Evolutionary conservation across 2,888 invertebrate genomes (phyloP), one percentile per base, ranked within the genome.

Genomic region (Lymantria dispar): DNA sequence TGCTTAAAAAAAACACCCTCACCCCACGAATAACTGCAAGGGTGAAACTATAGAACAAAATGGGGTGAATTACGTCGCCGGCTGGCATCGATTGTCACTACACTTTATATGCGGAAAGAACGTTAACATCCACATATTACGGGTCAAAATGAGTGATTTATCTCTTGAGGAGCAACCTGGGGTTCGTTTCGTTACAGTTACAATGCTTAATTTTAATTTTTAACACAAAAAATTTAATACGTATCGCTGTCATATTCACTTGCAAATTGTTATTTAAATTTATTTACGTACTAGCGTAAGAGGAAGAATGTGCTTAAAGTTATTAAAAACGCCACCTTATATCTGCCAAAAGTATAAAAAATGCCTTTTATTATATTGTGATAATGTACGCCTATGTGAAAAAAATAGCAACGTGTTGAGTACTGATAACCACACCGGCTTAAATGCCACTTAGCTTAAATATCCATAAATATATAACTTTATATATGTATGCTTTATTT

Each of bases 41-140:
- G 71, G 66, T 61, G 61, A 53, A 58, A 61, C 68, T 65, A 68
- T 61, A 65, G 68, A 63, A 3, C 65, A 60, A 59, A 57, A 56
- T 43, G 52, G 54, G 68, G 57, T 22, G 63, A 48, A 55, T 59
- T 61, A 57, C 49, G 58, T 57, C 2, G 22, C 22, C 63, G 59
- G 56, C 52, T 55, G 47, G 40, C 58, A 67, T 67, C 68, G 68
- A 67, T 67, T 65, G 50, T 44, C 47, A 54, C 50, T 55, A 48
- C 41, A 39, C 29, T n/a, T 33, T 49, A 56, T 57, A 59, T 52
- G 56, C 59, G 52, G 54, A 47, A 30, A 54, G 50, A 57, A 52
- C 52, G 44, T 53, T 53, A 13, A 10, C 11, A 12, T 42, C 31
- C 46, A 39, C 46, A 41, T 12, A 37, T 37, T 47, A 45, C 33